phyloP scores from a whole-genome alignment of 2,888 invertebrate genomes.

The Aporophyla nigra region DNA sequence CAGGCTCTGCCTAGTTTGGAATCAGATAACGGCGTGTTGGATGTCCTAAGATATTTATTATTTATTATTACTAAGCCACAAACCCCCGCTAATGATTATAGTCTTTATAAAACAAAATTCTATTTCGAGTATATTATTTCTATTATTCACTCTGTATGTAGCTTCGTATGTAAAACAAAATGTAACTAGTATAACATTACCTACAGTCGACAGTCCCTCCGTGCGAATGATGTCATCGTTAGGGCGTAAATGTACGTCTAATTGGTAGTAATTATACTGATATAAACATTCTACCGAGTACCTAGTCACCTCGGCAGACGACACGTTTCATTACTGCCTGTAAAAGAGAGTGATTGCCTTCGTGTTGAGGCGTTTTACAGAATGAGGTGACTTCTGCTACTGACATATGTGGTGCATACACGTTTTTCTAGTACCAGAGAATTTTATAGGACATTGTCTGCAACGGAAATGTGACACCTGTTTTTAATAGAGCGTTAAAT shows the following conservation, averaged over 20 bases:
- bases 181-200: not conserved
- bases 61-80: too few relatives aligned
- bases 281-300: conserved; percentile 53
- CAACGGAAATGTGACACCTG: conserved; percentile 7
- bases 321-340: conserved; percentile 17
- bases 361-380: conserved; percentile 9
- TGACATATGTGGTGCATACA: not conserved
- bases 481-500: conserved; percentile 35
- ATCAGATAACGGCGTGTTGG: too few relatives aligned
- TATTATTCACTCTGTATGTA: not conserved
- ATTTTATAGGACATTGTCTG: not conserved
- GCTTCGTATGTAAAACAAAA: conserved; percentile 3
- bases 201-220: conserved; percentile 15
- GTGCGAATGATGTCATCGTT: conserved; percentile 56
- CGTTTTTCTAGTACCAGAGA: not conserved
- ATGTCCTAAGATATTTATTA: too few relatives aligned
- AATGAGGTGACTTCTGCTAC: not conserved
- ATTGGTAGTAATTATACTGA: conserved; percentile 61
- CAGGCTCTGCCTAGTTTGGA: too few relatives aligned
- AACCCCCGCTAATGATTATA: too few relatives aligned
- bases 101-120: too few relatives aligned
- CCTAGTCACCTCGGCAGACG: conserved; percentile 24
- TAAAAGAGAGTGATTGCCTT: conserved; percentile 28
- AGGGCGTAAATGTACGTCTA: conserved; percentile 62
- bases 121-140: too few relatives aligned